Conservation (phyloP, 1,140 invertebrate genomes). For the Orchesella cincta region DNA sequence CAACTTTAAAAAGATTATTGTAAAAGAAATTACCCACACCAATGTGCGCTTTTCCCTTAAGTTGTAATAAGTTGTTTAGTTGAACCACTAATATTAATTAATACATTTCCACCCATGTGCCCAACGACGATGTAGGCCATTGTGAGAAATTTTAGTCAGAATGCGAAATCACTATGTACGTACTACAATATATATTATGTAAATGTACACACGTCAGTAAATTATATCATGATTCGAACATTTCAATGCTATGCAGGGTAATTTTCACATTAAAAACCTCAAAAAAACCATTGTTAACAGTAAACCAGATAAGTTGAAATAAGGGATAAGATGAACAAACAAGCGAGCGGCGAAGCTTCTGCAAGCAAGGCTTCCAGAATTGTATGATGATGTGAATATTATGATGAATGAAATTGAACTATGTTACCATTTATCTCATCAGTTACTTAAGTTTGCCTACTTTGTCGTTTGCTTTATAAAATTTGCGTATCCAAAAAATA, state of each 20-base stretch:
- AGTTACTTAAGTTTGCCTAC: too few species aligned
- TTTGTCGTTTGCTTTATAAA: too few species aligned
- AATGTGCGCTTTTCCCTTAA: neutral
- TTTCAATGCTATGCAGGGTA: conserved; percentile 26
- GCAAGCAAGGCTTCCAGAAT: too few species aligned
- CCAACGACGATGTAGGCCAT: neutral
- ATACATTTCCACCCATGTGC: neutral
- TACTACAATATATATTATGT: neutral
- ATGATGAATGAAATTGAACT: too few species aligned
- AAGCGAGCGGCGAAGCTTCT: too few species aligned
- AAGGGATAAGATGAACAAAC: too few species aligned
- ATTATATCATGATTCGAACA: conserved; percentile 11
- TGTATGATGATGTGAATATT: too few species aligned
- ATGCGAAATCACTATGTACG: neutral
- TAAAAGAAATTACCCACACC: neutral
- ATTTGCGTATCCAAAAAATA: too few species aligned
- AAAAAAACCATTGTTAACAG: too few species aligned
- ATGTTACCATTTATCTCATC: too few species aligned
- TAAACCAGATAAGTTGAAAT: too few species aligned
- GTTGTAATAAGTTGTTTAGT: neutral
- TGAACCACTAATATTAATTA: neutral
- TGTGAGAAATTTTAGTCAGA: neutral
- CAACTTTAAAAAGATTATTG: neutral
- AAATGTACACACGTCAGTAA: neutral
- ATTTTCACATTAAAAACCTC: conserved; percentile 16